A percentile compares a stretch with the other conserved stretches of the same genome.
These are phyloP conservation scores for Trematocara unimaculatum DNA, from an alignment of 2,113 vertebrate species.

Conservation along the genomic window DNA sequence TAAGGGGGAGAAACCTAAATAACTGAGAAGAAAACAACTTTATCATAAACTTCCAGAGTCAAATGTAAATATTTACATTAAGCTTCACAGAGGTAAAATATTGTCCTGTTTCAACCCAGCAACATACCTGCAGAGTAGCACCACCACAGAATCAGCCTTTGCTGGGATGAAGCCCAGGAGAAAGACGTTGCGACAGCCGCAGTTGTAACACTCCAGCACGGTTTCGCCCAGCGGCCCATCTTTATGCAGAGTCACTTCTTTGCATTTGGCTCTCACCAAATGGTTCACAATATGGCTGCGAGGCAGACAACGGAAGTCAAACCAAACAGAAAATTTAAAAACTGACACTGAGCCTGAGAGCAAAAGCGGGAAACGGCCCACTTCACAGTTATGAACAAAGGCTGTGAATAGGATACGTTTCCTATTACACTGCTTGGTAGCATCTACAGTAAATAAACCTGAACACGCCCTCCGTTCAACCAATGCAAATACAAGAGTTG, in stretches of 20 bases:
- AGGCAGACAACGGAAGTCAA: not conserved
- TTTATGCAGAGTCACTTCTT: conserved; percentile 97
- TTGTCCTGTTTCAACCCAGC: not conserved
- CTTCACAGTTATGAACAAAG: not conserved
- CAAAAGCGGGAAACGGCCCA: not conserved
- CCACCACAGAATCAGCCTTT: conserved; percentile 95
- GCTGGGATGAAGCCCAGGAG: conserved; percentile 97
- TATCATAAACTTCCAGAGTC: not conserved
- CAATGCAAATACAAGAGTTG: not conserved
- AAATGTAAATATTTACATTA: not conserved
- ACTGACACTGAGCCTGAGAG: not conserved
- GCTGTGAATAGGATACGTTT: not conserved
- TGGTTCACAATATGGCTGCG: conserved; percentile 97
- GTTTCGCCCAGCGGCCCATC: conserved; percentile 96
- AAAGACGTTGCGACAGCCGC: conserved; percentile 95
- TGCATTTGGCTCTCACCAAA: conserved; percentile 96
- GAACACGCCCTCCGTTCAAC: not conserved
- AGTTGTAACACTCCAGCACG: conserved; percentile 96
- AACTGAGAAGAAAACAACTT: not conserved
- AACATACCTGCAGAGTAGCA: conserved; percentile 90
- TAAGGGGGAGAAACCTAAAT: not conserved
- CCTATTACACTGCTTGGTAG: not conserved
- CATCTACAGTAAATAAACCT: not conserved
- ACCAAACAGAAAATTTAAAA: not conserved
- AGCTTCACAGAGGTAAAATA: not conserved